Percentiles rank a stretch among this genome's conserved stretches.
Evolutionary conservation across 2,113 vertebrate genomes (phyloP).

Genomic region (Aramus guarauna): DNA sequence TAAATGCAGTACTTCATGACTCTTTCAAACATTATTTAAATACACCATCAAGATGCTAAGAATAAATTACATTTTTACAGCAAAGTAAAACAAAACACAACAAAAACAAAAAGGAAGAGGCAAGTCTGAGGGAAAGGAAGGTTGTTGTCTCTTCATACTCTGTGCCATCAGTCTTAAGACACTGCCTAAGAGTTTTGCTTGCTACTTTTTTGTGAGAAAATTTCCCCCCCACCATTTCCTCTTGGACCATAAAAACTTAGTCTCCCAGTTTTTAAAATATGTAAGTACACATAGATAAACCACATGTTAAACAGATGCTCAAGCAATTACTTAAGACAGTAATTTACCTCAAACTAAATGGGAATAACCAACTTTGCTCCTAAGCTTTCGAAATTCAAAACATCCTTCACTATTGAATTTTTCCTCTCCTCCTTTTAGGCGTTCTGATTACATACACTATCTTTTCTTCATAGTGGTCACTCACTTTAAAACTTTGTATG

Average conservation of each 20-base stretch:
- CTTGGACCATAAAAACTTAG: neutral
- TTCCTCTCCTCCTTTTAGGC: neutral
- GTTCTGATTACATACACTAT: neutral
- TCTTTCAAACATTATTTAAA: neutral
- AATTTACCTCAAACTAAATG: neutral
- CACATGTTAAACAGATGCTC: neutral
- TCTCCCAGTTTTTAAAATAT: neutral
- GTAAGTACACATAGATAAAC: fast-evolving
- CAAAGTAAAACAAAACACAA: neutral
- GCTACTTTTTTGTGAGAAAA: neutral
- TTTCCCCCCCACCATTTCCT: neutral
- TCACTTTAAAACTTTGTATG: neutral
- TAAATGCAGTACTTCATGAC: neutral
- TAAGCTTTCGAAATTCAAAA: neutral
- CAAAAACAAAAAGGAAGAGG: neutral
- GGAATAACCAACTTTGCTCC: neutral
- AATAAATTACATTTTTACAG: neutral
- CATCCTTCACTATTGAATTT: neutral
- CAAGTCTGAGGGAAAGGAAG: neutral
- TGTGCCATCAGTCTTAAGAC: neutral
- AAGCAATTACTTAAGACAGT: neutral
- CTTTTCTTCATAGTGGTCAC: neutral
- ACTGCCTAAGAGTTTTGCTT: neutral
- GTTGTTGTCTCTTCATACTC: neutral
- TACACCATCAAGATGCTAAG: neutral